These are phyloP conservation scores for Ageneiosus marmoratus DNA, from an alignment of 2,113 vertebrate genomes.

Conservation along the genomic window DNA sequence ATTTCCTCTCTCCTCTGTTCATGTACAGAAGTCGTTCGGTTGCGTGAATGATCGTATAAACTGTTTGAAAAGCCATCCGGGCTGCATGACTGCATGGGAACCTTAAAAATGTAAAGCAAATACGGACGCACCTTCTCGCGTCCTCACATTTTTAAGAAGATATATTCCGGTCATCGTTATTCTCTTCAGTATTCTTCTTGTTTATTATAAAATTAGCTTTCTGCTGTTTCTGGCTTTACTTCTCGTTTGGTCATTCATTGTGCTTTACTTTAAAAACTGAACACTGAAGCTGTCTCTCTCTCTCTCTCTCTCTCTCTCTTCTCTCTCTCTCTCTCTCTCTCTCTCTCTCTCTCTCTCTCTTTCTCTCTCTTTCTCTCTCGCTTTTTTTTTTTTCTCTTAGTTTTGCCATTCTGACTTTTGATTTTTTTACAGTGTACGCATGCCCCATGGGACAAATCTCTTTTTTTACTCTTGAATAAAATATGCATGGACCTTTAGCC, in stretches of 20 bases:
- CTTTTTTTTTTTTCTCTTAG: slow-evolving; percentile 62
- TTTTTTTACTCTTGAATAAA: slow-evolving; percentile 88
- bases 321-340: slow-evolving; percentile 52
- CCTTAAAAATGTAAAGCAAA: slow-evolving; percentile 66
- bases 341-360: not conserved
- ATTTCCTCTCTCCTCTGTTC: slow-evolving; percentile 56
- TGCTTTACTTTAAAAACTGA: slow-evolving; percentile 72
- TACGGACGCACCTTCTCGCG: slow-evolving; percentile 64
- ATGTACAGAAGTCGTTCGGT: slow-evolving; percentile 74
- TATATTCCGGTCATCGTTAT: slow-evolving; percentile 69
- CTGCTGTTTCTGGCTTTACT: slow-evolving; percentile 61
- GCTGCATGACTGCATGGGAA: slow-evolving; percentile 82
- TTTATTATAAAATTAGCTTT: slow-evolving; percentile 71
- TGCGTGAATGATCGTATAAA: slow-evolving; percentile 72
- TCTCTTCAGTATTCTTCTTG: slow-evolving; percentile 72
- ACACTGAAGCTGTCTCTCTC: slow-evolving; percentile 62
- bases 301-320: slow-evolving; percentile 42
- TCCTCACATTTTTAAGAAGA: slow-evolving; percentile 68
- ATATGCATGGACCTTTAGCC: slow-evolving; percentile 83
- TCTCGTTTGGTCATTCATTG: slow-evolving; percentile 71
- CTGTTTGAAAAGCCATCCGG: slow-evolving; percentile 72
- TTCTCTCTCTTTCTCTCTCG: slow-evolving; percentile 56
- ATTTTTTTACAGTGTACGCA: slow-evolving; percentile 79
- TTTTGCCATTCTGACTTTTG: slow-evolving; percentile 64
- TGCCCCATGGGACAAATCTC: slow-evolving; percentile 80